Percentiles rank a stretch among this genome's conserved stretches.
phyloP scores from a whole-genome alignment of 2,797 vertebrate species.

The Gymnothorax reevesii region DNA sequence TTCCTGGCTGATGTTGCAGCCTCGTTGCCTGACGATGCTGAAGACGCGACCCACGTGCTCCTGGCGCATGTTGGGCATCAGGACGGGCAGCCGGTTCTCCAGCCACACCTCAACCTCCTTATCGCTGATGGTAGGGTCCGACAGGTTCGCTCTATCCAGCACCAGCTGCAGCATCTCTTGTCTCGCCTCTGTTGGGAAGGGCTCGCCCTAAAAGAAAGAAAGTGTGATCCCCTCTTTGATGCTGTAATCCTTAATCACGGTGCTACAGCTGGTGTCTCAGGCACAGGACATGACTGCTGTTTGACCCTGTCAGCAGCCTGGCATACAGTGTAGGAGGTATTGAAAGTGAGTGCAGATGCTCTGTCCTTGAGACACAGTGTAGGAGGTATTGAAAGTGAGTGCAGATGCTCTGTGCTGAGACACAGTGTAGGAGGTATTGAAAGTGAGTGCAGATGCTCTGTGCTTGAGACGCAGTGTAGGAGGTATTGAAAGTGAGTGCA shows the following conservation, averaged over 20 bases:
- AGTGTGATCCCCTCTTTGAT: neutral
- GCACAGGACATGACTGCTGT: too few species aligned
- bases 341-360: too few species aligned
- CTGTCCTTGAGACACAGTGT: too few species aligned
- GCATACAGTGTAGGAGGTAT: too few species aligned
- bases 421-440: too few species aligned
- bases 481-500: too few species aligned
- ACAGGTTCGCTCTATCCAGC: constrained; percentile 66
- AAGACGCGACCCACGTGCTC: constrained; percentile 60
- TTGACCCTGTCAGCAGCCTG: too few species aligned
- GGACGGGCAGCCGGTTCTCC: constrained; percentile 50
- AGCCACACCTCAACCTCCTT: constrained; percentile 59
- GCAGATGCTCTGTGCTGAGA: too few species aligned
- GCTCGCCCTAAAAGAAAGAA: constrained; percentile 38
- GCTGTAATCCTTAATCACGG: neutral
- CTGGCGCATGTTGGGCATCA: constrained; percentile 56
- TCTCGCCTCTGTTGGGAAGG: constrained; percentile 46
- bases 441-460: too few species aligned
- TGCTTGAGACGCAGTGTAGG: too few species aligned
- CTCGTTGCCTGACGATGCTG: constrained; percentile 52
- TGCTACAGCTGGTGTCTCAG: neutral
- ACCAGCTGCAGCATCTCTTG: constrained; percentile 65
- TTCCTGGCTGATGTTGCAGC: constrained; percentile 55
- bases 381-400: too few species aligned
- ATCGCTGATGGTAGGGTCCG: constrained; percentile 49